Percentiles rank a stretch among this genome's conserved stretches.
phyloP scores from a whole-genome alignment of 2,888 invertebrate genomes.

The Ochropleura plecta region DNA sequence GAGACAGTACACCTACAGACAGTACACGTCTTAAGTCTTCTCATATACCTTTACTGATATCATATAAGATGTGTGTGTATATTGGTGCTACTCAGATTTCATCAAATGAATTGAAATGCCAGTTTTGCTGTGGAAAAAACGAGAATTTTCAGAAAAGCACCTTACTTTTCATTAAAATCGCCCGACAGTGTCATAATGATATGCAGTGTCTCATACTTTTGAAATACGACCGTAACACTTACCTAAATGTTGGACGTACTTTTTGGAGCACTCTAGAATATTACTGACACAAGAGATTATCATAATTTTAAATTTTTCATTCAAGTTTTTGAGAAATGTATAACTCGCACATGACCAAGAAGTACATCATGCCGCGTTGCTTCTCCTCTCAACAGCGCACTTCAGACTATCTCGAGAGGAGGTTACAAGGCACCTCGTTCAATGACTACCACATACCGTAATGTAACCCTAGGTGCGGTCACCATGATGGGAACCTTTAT shows the following conservation, averaged over 20 bases:
- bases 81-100: neutral
- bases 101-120: neutral
- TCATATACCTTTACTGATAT: constrained; percentile 5
- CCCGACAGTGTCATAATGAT: neutral
- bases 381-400: constrained; percentile 10
- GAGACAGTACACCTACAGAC: constrained; percentile 27
- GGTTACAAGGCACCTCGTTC: constrained; percentile 3
- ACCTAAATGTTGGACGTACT: constrained; percentile 17
- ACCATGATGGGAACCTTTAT: neutral
- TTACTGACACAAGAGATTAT: neutral
- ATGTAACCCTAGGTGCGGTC: no score
- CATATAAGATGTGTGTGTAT: neutral
- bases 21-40: constrained; percentile 35
- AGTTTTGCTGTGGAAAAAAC: neutral
- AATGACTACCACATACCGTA: neutral
- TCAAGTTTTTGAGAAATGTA: neutral
- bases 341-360: neutral
- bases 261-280: constrained; percentile 23
- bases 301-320: neutral
- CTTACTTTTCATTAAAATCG: constrained; percentile 6
- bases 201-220: constrained; percentile 12
- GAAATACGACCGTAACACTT: neutral
- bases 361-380: neutral
- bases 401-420: constrained; percentile 42
- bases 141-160: neutral